These are phyloP conservation scores for Thalassophryne amazonica DNA, from an alignment of 2,797 vertebrate genomes.

Conservation along the genomic window DNA sequence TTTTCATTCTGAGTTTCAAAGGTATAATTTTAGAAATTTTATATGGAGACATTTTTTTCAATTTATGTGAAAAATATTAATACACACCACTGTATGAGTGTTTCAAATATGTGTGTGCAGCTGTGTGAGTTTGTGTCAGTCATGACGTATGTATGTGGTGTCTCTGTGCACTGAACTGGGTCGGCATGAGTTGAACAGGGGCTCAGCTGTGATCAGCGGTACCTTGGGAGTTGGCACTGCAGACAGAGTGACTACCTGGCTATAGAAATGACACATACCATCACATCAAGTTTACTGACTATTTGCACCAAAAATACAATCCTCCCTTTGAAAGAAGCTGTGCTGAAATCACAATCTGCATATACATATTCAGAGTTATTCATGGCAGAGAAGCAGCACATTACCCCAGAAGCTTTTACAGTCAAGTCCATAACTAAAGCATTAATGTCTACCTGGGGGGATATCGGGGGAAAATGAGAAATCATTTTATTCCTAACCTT, in stretches of 20 bases:
- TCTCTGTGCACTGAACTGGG: constrained; percentile 25
- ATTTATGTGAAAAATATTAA: too few species aligned
- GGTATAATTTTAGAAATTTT: too few species aligned
- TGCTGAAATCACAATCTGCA: constrained; percentile 42
- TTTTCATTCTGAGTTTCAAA: too few species aligned
- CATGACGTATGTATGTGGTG: background rate
- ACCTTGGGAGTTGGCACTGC: constrained; percentile 30
- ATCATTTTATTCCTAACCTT: constrained; percentile 69
- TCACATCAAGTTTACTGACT: constrained; percentile 53
- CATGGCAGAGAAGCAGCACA: constrained; percentile 38
- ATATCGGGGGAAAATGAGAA: constrained; percentile 63
- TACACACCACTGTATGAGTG: background rate
- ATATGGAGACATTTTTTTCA: too few species aligned
- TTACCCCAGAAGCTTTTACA: constrained; percentile 60
- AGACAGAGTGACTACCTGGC: constrained; percentile 52
- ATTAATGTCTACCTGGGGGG: constrained; percentile 70
- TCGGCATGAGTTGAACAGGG: constrained; percentile 35
- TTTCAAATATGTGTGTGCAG: background rate
- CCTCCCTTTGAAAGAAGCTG: constrained; percentile 30
- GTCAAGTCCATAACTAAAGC: constrained; percentile 69
- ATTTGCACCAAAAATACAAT: constrained; percentile 45
- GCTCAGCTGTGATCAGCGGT: constrained; percentile 55
- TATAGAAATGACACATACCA: constrained; percentile 46
- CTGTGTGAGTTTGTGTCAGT: background rate
- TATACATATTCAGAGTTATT: constrained; percentile 46